phyloP scores from a whole-genome alignment of 2,888 invertebrate species.

The Mythimna albipuncta region DNA sequence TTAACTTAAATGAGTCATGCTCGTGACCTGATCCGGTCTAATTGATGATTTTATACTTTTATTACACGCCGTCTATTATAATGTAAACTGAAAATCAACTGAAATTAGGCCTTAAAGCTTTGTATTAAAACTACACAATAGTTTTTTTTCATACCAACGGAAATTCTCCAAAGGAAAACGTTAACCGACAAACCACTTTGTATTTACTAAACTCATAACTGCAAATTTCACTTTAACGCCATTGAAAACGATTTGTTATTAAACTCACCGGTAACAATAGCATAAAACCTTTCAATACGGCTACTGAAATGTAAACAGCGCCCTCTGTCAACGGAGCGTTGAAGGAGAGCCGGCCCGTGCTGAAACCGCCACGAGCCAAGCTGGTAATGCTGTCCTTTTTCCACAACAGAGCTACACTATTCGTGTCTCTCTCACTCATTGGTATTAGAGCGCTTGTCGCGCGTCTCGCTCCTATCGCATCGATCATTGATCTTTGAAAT shows the following conservation, averaged over 20 bases:
- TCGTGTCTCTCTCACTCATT: slow-evolving; percentile 70
- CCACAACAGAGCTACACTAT: slow-evolving; percentile 51
- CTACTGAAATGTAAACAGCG: slow-evolving; percentile 73
- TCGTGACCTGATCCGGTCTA: slow-evolving; percentile 18
- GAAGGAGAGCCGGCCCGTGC: slow-evolving; percentile 71
- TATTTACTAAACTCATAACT: slow-evolving; percentile 64
- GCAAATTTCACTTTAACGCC: slow-evolving; percentile 60
- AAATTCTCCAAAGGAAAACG: slow-evolving; percentile 45
- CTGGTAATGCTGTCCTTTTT: slow-evolving; percentile 72
- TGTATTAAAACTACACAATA: not conserved
- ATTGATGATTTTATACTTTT: slow-evolving; percentile 13
- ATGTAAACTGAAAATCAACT: not conserved
- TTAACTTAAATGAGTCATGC: slow-evolving; percentile 28
- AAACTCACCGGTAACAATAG: slow-evolving; percentile 62
- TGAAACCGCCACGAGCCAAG: slow-evolving; percentile 87
- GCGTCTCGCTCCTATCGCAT: slow-evolving; percentile 86
- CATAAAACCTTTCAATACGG: slow-evolving; percentile 60
- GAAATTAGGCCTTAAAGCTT: not conserved
- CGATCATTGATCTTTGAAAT: slow-evolving; percentile 91
- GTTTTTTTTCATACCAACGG: slow-evolving; percentile 9
- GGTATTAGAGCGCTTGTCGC: slow-evolving; percentile 76
- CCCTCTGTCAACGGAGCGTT: slow-evolving; percentile 76
- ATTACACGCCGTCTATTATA: not conserved
- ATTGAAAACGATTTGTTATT: slow-evolving; percentile 67
- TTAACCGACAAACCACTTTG: slow-evolving; percentile 44